phyloP scores from a whole-genome alignment of 2,113 vertebrate species.

The Zosterops lateralis region DNA sequence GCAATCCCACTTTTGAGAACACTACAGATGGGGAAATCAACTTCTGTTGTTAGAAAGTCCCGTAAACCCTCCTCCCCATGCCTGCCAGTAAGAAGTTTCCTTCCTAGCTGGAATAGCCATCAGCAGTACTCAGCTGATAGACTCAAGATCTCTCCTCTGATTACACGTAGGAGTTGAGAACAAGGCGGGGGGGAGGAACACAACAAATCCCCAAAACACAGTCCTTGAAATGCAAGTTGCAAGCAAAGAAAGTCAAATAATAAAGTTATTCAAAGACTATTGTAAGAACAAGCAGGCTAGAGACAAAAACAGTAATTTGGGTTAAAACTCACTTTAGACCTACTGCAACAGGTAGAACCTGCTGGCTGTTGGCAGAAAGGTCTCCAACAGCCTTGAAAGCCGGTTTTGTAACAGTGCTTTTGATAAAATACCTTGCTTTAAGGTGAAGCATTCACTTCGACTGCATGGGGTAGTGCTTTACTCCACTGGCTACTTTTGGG shows the following conservation, averaged over 20 bases:
- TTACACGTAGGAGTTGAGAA: not conserved
- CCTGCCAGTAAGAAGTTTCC: not conserved
- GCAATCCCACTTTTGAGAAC: not conserved
- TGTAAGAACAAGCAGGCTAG: not conserved
- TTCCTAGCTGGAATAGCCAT: not conserved
- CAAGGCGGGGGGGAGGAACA: not conserved
- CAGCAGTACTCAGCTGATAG: not conserved
- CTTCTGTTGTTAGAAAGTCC: not conserved
- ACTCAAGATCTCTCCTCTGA: slow-evolving; percentile 6
- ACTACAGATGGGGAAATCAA: not conserved
- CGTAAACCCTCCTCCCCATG: not conserved
- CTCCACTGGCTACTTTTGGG: not conserved
- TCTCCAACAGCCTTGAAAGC: not conserved
- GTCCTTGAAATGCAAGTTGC: not conserved
- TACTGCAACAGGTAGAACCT: slow-evolving; percentile 14
- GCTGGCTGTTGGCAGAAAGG: not conserved
- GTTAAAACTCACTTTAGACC: not conserved
- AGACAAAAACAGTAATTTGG: not conserved
- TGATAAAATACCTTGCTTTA: not conserved
- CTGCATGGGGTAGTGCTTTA: not conserved
- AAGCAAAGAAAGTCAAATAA: not conserved
- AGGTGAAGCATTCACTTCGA: slow-evolving; percentile 2
- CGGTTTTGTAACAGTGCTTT: not conserved
- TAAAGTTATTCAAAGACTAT: not conserved
- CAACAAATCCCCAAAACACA: not conserved